Evolutionary conservation across 2,888 invertebrate species (phyloP).

Genomic region (Sarcophaga variegata): DNA sequence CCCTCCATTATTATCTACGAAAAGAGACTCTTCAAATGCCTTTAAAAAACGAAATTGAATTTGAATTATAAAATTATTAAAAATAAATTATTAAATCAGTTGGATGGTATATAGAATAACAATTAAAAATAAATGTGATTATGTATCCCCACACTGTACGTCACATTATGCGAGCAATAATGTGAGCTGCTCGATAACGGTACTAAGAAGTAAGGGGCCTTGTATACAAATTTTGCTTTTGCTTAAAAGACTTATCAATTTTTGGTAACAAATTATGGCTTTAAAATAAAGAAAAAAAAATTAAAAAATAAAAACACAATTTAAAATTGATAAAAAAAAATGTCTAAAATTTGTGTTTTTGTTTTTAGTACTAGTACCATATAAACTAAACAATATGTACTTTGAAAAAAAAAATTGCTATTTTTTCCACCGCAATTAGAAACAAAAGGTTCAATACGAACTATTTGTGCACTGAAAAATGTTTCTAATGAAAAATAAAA

Average conservation of each 20-base stretch:
- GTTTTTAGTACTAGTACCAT: not conserved
- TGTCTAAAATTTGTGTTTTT: too few relatives aligned
- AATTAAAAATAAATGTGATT: not conserved
- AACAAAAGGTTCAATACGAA: too few relatives aligned
- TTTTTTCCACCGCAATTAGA: too few relatives aligned
- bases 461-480: too few relatives aligned
- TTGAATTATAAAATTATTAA: conserved; percentile 12
- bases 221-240: too few relatives aligned
- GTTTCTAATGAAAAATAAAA: too few relatives aligned
- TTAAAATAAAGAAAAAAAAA: not conserved
- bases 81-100: conserved; percentile 24
- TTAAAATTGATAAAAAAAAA: too few relatives aligned
- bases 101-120: not conserved
- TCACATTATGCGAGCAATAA: too few relatives aligned
- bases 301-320: too few relatives aligned
- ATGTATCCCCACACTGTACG: not conserved
- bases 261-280: not conserved
- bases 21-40: not conserved
- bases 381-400: not conserved
- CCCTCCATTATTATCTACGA: not conserved
- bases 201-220: not conserved
- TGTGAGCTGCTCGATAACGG: not conserved
- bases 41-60: not conserved
- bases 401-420: too few relatives aligned
- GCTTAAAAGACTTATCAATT: not conserved